Percentiles rank a stretch among this genome's conserved stretches.
phyloP scores from a whole-genome alignment of 1,140 invertebrate genomes.

The Lordiphosa clarofinis region DNA sequence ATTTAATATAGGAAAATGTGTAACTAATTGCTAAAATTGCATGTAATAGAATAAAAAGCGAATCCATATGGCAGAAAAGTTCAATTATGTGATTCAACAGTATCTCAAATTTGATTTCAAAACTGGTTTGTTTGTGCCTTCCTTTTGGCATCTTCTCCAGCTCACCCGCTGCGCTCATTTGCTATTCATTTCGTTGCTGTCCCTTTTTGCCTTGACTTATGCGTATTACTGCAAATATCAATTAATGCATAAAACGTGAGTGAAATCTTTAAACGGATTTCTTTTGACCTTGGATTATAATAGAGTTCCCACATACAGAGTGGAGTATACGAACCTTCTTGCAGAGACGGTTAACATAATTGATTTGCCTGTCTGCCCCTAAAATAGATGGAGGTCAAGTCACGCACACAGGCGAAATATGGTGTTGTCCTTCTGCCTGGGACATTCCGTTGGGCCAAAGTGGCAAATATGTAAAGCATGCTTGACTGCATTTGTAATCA shows the following conservation, averaged over 20 bases:
- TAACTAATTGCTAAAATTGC: too few relatives aligned
- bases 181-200: conserved; percentile 63
- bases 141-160: background rate
- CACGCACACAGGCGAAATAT: conserved; percentile 38
- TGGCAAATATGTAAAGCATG: conserved; percentile 44
- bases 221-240: conserved; percentile 76
- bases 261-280: conserved; percentile 52
- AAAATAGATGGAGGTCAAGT: too few relatives aligned
- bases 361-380: conserved; percentile 54
- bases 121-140: background rate
- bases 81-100: too few relatives aligned
- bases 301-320: conserved; percentile 33
- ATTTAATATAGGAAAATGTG: too few relatives aligned
- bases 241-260: conserved; percentile 70
- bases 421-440: conserved; percentile 8
- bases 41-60: too few relatives aligned
- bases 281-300: conserved; percentile 62
- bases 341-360: conserved; percentile 51
- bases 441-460: conserved; percentile 22
- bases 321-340: conserved; percentile 36
- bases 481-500: conserved; percentile 48
- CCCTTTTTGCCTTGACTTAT: conserved; percentile 54
- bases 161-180: conserved; percentile 45
- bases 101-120: too few relatives aligned
- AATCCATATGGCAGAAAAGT: too few relatives aligned